Percentiles rank a stretch among this genome's conserved stretches.
Evolutionary conservation across 2,888 invertebrate genomes (phyloP).

Genomic region (Sympetrum striolatum): DNA sequence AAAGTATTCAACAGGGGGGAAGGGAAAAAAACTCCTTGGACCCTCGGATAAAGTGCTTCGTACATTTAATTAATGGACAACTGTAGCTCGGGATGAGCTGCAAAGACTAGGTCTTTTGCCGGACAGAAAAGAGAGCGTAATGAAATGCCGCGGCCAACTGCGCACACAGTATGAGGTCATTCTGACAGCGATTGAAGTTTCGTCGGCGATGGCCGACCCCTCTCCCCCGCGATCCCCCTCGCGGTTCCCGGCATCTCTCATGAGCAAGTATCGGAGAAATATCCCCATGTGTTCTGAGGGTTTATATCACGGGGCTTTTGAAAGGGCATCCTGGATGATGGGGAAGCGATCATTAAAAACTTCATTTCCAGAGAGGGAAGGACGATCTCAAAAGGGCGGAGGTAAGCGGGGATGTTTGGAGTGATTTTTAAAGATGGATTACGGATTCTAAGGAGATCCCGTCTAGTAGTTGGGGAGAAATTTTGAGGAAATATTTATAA

Average conservation of each 20-base stretch:
- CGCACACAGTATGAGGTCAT: neutral
- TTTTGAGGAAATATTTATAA: too few relatives aligned
- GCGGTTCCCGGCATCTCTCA: neutral
- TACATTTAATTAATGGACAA: neutral
- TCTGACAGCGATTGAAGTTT: neutral
- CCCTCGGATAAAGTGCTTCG: neutral
- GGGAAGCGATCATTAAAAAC: neutral
- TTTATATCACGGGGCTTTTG: neutral
- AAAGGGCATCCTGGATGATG: neutral
- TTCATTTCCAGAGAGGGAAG: neutral
- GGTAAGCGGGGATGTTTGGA: too few relatives aligned
- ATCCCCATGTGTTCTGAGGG: neutral
- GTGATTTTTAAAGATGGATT: too few relatives aligned
- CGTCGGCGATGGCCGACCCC: neutral
- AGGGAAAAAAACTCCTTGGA: neutral
- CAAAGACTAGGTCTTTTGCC: neutral
- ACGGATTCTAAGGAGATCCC: too few relatives aligned
- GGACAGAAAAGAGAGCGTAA: neutral
- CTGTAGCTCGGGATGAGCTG: neutral
- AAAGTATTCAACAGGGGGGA: too few relatives aligned
- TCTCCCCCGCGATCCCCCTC: neutral
- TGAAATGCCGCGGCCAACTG: slow-evolving; percentile 22
- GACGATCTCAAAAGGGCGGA: neutral
- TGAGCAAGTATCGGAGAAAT: neutral
- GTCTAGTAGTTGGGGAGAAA: too few relatives aligned